Percentiles rank a stretch among this genome's conserved stretches.
These are phyloP conservation scores for Chionis minor DNA, from an alignment of 2,113 vertebrate genomes.

Conservation along the genomic window DNA sequence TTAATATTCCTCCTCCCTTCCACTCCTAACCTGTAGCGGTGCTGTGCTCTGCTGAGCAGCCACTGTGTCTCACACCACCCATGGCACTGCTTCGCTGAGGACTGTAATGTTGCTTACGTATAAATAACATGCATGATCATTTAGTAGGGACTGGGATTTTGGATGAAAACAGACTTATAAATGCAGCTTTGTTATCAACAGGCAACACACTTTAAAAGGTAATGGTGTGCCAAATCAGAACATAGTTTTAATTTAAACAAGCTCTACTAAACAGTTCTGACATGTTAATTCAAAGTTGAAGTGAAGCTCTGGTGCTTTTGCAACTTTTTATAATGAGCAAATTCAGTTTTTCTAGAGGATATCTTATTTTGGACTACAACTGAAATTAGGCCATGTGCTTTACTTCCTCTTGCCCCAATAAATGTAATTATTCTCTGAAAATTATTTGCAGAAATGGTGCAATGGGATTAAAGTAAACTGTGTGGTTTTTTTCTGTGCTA, in stretches of 20 bases:
- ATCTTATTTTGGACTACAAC: background rate
- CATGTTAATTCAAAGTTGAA: background rate
- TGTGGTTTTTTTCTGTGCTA: background rate
- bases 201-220: constrained; percentile 33
- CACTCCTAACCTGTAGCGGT: background rate
- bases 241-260: constrained; percentile 13
- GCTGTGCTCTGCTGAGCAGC: constrained; percentile 7
- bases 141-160: background rate
- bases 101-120: background rate
- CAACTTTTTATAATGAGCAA: background rate
- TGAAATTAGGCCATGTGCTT: background rate
- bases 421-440: background rate
- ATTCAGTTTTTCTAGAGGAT: background rate
- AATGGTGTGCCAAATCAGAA: constrained; percentile 28
- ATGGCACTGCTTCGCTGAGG: background rate
- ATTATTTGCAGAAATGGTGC: background rate
- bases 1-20: background rate
- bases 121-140: constrained; percentile 37
- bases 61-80: background rate
- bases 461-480: background rate
- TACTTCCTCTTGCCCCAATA: background rate
- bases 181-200: constrained; percentile 39
- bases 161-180: background rate
- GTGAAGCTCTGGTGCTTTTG: background rate
- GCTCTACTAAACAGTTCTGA: background rate